A percentile compares a stretch with the other conserved stretches of the same genome.
Evolutionary conservation across 2,113 vertebrate genomes (phyloP).

Genomic region (Forbesichthys agassizii): DNA sequence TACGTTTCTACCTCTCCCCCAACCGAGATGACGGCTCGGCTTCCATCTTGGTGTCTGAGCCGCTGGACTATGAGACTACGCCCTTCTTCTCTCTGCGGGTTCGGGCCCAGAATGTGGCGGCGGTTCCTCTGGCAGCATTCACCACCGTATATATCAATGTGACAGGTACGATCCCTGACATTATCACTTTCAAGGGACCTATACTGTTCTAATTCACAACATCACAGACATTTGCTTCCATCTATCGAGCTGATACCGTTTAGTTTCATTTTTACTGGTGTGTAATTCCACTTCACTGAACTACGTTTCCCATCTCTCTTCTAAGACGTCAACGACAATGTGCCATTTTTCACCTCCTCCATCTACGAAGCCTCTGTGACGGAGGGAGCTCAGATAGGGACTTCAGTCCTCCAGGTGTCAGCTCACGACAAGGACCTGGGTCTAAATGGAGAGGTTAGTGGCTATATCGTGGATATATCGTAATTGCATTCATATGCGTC

Average conservation of each 20-base stretch:
- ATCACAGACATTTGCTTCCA: no score
- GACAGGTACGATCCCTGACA: constrained; percentile 74
- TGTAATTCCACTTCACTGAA: background rate
- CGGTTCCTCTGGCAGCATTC: constrained; percentile 85
- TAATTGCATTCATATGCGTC: constrained; percentile 5
- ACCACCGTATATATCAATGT: constrained; percentile 82
- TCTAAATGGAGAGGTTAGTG: constrained; percentile 83
- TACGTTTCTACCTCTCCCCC: constrained; percentile 87
- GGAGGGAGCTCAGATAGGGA: constrained; percentile 82
- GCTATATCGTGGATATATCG: background rate
- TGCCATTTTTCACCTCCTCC: constrained; percentile 90
- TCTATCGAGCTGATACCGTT: no score
- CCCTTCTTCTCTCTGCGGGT: constrained; percentile 82
- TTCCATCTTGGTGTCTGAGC: constrained; percentile 86
- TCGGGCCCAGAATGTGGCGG: constrained; percentile 86
- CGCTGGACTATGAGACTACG: constrained; percentile 85
- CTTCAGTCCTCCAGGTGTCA: constrained; percentile 83
- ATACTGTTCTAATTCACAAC: no score
- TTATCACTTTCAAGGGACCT: no score
- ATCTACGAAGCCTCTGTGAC: constrained; percentile 86
- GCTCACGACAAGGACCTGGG: constrained; percentile 86
- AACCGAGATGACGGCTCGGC: constrained; percentile 86
- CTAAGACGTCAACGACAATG: constrained; percentile 91
- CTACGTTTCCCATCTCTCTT: constrained; percentile 17
- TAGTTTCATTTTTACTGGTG: no score